phyloP scores from a whole-genome alignment of 2,888 invertebrate species.

The Odontothrips loti region DNA sequence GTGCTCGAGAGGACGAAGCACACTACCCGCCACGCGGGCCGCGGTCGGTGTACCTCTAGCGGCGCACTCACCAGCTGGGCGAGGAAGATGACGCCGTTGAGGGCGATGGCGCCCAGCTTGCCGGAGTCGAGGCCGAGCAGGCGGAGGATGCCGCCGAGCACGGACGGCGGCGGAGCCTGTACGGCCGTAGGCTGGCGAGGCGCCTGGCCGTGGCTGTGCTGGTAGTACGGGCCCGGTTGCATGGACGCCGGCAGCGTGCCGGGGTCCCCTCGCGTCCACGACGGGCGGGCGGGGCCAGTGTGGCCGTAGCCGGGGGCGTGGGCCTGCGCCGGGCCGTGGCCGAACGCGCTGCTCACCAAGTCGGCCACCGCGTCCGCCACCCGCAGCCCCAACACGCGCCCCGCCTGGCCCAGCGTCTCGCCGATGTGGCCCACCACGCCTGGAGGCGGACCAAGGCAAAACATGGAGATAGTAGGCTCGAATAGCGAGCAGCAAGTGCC shows the following conservation, averaged over 20 bases:
- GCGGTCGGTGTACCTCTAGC: not conserved
- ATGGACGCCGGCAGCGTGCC: slow-evolving; percentile 32
- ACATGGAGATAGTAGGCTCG: not conserved
- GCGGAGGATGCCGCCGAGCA: slow-evolving; percentile 57
- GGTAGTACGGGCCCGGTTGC: slow-evolving; percentile 3
- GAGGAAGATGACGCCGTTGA: slow-evolving; percentile 77
- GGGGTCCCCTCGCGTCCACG: not conserved
- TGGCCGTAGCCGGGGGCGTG: not conserved
- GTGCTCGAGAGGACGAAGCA: not conserved
- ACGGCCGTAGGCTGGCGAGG: not conserved
- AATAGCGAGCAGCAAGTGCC: too few relatives aligned
- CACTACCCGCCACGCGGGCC: not conserved
- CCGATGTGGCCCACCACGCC: slow-evolving; percentile 33
- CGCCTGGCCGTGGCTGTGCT: not conserved
- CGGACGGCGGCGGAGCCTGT: slow-evolving; percentile 21
- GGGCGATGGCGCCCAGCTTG: slow-evolving; percentile 73
- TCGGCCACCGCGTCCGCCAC: slow-evolving; percentile 57
- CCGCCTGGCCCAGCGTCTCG: slow-evolving; percentile 33
- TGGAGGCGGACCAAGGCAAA: slow-evolving; percentile 8
- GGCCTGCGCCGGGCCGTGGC: not conserved
- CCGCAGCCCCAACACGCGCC: slow-evolving; percentile 39
- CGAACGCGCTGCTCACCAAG: slow-evolving; percentile 56
- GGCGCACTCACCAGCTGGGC: slow-evolving; percentile 68
- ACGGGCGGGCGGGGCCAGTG: not conserved
- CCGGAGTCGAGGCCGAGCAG: slow-evolving; percentile 71